Conservation (phyloP, 2,113 vertebrate genomes). For the Oreotragus oreotragus region DNA sequence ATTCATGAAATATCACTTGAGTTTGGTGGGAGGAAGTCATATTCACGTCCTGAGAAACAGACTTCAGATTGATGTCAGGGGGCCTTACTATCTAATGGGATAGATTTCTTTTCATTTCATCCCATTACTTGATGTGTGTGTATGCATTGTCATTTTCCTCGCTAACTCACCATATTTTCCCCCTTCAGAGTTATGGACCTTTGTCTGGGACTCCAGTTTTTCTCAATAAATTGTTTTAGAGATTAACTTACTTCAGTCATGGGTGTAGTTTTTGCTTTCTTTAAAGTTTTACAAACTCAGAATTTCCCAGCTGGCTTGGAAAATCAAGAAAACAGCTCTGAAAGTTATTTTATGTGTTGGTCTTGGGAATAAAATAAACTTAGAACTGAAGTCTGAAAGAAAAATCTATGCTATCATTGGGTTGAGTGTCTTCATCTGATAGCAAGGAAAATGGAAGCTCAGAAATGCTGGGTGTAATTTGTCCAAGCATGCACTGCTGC, state of each 20-base stretch:
- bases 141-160: background rate
- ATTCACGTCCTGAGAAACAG: background rate
- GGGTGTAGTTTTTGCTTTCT: background rate
- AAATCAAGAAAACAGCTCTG: background rate
- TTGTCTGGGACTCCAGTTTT: background rate
- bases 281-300: background rate
- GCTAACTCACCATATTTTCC: background rate
- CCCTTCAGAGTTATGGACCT: background rate
- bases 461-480: background rate
- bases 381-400: background rate
- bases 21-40: background rate
- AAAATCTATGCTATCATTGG: background rate
- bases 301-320: background rate
- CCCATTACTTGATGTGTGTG: background rate
- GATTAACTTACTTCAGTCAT: background rate
- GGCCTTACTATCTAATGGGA: background rate
- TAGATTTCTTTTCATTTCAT: constrained; percentile 1
- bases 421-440: background rate
- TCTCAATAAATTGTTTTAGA: background rate
- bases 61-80: background rate
- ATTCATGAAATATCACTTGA: background rate
- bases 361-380: background rate
- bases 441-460: background rate
- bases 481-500: background rate
- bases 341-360: background rate